Evolutionary conservation across 2,113 vertebrate genomes (phyloP), one percentile per base, ranked within the genome.

Genomic region (Corvus moneduloides): DNA sequence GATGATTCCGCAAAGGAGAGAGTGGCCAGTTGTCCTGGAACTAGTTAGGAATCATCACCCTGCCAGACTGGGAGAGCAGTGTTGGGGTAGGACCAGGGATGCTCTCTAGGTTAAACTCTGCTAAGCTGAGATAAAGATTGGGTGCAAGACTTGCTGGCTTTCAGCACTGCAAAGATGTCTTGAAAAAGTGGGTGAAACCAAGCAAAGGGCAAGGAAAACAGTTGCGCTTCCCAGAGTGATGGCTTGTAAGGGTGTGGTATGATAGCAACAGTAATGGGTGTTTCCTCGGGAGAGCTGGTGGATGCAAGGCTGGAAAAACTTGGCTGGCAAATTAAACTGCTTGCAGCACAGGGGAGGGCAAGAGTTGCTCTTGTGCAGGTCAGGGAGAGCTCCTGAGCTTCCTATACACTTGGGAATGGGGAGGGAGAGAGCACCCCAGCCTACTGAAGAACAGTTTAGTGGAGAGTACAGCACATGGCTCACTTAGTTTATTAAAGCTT

Each of bases 401-500:
- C 46, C 39, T 7, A 1, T 35, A 3, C 0, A 0, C 41, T 51
- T 23, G 15, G 6, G 35, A 63, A 32, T 58, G 55, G 67, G 51
- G 37, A 74, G 43, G 56, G 33, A 55, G 30, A 24, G 51, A 62
- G 20, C 46, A 52, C 30, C 32, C 33, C 51, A 20, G 44, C 43
- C 55, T 61, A 35, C 4, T 13, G n/a, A 51, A 44, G 55, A 35
- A 16, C 2, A 7, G 9, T 32, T 78, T 1, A 1, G 8, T 51
- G 61, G 16, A 48, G 20, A 73, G n/a, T 30, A 30, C 43, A 39
- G 68, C n/a, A n/a, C 9, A 7, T n/a, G 41, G 76, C 66, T 84
- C 28, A 43, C 74, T 83, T 87, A 28, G 58, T 90, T 94, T 91
- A 37, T 85, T 80, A 91, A 85, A 96, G 55, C 77, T 75, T 77